Conservation (phyloP, 1,140 invertebrate genomes). For the Daktulosphaira vitifoliae region DNA sequence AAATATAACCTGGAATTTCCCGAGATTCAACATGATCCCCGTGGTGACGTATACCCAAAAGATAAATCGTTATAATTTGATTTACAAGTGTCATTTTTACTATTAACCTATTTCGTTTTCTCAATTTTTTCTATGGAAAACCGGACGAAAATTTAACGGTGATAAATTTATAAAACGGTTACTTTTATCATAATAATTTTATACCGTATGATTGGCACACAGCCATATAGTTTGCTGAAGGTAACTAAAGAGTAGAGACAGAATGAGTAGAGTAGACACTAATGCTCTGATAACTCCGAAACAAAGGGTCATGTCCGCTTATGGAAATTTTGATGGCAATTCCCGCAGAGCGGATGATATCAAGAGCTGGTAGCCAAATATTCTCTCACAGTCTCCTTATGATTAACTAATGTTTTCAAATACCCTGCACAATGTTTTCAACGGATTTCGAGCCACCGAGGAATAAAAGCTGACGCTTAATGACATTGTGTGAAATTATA, state of each 20-base stretch:
- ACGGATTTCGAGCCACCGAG: background rate
- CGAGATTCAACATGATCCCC: too few relatives aligned
- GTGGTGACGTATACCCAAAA: too few relatives aligned
- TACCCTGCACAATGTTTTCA: background rate
- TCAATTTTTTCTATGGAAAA: too few relatives aligned
- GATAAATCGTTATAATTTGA: too few relatives aligned
- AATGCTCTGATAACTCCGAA: background rate
- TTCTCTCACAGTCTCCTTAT: background rate
- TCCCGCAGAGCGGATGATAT: background rate
- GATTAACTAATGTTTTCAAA: background rate
- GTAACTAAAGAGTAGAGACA: too few relatives aligned
- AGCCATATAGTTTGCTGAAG: background rate
- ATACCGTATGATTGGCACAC: background rate
- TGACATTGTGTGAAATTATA: conserved; percentile 8
- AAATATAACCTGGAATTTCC: too few relatives aligned
- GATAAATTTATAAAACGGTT: too few relatives aligned
- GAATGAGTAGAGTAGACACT: too few relatives aligned
- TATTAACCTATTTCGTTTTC: too few relatives aligned
- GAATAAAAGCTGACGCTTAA: background rate
- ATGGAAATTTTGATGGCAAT: background rate
- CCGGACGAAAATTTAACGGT: too few relatives aligned
- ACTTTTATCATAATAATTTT: too few relatives aligned
- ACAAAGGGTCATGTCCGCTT: background rate
- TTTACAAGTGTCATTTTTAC: too few relatives aligned
- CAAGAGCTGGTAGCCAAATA: background rate